Percentiles rank a stretch among this genome's conserved stretches.
phyloP scores from a whole-genome alignment of 2,113 vertebrate species.

The Zosterops pallidus region DNA sequence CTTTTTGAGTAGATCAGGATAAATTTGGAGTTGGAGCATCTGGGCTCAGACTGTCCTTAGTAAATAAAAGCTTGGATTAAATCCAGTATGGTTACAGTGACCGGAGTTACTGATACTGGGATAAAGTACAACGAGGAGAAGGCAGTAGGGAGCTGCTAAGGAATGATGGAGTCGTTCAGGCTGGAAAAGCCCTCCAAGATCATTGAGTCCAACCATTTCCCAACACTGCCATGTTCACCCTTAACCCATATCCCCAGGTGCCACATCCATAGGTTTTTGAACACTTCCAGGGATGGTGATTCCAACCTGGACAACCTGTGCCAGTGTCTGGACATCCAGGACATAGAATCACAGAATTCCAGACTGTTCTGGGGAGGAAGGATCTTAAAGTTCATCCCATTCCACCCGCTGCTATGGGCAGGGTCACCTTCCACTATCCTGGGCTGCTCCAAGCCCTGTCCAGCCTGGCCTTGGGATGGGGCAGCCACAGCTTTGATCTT shows the following conservation, averaged over 20 bases:
- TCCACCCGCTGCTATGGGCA: background rate
- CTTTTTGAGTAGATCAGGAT: background rate
- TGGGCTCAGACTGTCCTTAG: background rate
- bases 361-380: background rate
- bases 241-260: background rate
- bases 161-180: background rate
- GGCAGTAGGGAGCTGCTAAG: background rate
- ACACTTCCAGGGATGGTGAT: background rate
- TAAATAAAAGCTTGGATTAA: background rate
- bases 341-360: background rate
- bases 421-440: background rate
- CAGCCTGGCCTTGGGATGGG: background rate
- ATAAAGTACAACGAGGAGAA: background rate
- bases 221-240: background rate
- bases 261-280: background rate
- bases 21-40: background rate
- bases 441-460: background rate
- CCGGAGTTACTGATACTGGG: background rate
- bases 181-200: background rate
- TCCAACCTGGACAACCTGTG: background rate
- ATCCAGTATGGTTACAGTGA: background rate
- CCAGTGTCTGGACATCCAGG: background rate
- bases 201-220: fast-evolving
- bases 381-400: background rate
- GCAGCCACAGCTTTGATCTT: background rate